These are phyloP conservation scores for Sturmia bella DNA, from an alignment of 2,888 invertebrate species.

Conservation along the genomic window DNA sequence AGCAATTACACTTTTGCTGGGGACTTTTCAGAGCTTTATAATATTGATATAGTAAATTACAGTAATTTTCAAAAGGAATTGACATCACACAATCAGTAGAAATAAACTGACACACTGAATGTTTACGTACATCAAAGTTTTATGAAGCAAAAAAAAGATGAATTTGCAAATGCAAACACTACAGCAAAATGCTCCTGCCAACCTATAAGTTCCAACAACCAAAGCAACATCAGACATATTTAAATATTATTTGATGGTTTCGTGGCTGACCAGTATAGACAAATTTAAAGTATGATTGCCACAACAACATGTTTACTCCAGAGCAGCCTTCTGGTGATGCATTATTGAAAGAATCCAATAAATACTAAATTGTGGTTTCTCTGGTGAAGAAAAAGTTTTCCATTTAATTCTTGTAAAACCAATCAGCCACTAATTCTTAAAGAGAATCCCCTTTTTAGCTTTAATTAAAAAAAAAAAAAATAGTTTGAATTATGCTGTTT, in stretches of 20 bases:
- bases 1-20: constrained; percentile 29
- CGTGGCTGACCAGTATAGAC: neutral
- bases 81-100: constrained; percentile 51
- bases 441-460: too few relatives aligned
- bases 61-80: constrained; percentile 63
- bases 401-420: too few relatives aligned
- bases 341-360: constrained; percentile 56
- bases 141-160: neutral
- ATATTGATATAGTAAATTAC: constrained; percentile 66
- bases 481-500: too few relatives aligned
- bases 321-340: constrained; percentile 38
- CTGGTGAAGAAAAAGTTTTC: too few relatives aligned
- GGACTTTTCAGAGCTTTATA: constrained; percentile 39
- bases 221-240: constrained; percentile 45
- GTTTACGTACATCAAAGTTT: constrained; percentile 12
- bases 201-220: constrained; percentile 28
- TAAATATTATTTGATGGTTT: constrained; percentile 35
- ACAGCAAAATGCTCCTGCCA: constrained; percentile 41
- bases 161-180: constrained; percentile 41
- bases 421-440: too few relatives aligned
- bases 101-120: neutral
- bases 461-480: too few relatives aligned
- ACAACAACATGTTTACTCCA: neutral
- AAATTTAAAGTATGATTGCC: constrained; percentile 9
- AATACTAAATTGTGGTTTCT: constrained; percentile 29